A percentile compares a stretch with the other conserved stretches of the same genome.
phyloP scores from a whole-genome alignment of 2,113 vertebrate species.

The Syngnathus typhle region DNA sequence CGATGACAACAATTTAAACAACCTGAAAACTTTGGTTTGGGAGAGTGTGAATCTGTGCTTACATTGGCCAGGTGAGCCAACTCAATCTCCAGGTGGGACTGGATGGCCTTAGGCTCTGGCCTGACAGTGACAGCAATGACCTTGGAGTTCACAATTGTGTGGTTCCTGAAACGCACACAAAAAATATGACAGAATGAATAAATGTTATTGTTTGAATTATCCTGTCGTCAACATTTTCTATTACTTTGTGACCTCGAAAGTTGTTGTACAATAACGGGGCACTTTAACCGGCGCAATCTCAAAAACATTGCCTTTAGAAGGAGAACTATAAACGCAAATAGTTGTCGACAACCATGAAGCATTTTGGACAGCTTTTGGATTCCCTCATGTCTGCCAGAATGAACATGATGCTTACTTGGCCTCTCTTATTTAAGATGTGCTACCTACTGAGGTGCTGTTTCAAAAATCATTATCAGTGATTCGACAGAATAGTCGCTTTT shows the following conservation, averaged over 20 bases:
- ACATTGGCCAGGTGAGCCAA: conserved; percentile 93
- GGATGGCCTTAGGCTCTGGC: conserved; percentile 84
- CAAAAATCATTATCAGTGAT: conserved; percentile 21
- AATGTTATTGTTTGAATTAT: not conserved
- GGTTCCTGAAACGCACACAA: conserved; percentile 79
- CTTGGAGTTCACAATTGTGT: conserved; percentile 95
- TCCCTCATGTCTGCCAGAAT: not conserved
- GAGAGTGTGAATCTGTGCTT: conserved; percentile 63
- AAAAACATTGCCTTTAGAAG: not conserved
- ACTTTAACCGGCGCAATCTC: not conserved
- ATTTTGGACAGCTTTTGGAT: not conserved
- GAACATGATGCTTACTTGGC: conserved; percentile 13
- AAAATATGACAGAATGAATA: conserved; percentile 7
- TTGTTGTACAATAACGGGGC: not conserved
- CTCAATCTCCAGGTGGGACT: conserved; percentile 92
- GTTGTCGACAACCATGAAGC: not conserved
- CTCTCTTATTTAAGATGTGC: conserved; percentile 15
- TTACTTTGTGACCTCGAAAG: not conserved
- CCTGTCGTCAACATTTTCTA: not conserved
- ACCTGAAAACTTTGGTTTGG: conserved; percentile 15
- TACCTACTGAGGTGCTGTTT: conserved; percentile 9
- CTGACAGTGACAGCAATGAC: conserved; percentile 95
- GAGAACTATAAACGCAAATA: not conserved
- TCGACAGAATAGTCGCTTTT: conserved; percentile 16
- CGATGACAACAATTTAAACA: conserved; percentile 4